Conservation (phyloP, 2,888 invertebrate genomes). For the Atrina japonica region DNA sequence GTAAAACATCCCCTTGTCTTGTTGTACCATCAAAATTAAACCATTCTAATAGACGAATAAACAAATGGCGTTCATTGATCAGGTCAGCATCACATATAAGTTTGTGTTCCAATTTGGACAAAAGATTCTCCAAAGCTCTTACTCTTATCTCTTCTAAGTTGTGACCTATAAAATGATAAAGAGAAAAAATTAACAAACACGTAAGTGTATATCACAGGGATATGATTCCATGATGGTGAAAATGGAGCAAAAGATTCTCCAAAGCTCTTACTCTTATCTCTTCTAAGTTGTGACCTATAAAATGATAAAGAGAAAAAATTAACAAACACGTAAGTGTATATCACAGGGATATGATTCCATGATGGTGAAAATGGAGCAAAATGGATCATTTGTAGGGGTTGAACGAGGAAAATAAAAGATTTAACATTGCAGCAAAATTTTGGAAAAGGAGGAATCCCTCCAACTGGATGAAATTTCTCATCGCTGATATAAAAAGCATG, state of each 20-base stretch:
- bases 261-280: conserved; percentile 78
- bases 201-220: too few relatives aligned
- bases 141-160: conserved; percentile 78
- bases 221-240: too few relatives aligned
- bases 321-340: too few relatives aligned
- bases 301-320: neutral
- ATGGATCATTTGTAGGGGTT: too few relatives aligned
- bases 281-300: conserved; percentile 77
- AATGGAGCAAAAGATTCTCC: conserved; percentile 77
- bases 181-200: too few relatives aligned
- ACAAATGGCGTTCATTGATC: conserved; percentile 77
- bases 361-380: conserved; percentile 77
- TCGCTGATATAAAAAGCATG: too few relatives aligned
- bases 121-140: conserved; percentile 76
- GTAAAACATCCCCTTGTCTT: conserved; percentile 71
- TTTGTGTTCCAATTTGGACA: conserved; percentile 77
- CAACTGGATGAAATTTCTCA: too few relatives aligned
- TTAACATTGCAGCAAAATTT: too few relatives aligned
- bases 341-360: too few relatives aligned
- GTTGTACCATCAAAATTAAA: conserved; percentile 77
- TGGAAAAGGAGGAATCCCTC: too few relatives aligned
- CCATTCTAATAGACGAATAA: conserved; percentile 79
- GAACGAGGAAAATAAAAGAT: too few relatives aligned
- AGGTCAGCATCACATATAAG: conserved; percentile 78
- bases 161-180: conserved; percentile 69